phyloP scores from a whole-genome alignment of 2,888 invertebrate genomes.

The Clanis bilineata region DNA sequence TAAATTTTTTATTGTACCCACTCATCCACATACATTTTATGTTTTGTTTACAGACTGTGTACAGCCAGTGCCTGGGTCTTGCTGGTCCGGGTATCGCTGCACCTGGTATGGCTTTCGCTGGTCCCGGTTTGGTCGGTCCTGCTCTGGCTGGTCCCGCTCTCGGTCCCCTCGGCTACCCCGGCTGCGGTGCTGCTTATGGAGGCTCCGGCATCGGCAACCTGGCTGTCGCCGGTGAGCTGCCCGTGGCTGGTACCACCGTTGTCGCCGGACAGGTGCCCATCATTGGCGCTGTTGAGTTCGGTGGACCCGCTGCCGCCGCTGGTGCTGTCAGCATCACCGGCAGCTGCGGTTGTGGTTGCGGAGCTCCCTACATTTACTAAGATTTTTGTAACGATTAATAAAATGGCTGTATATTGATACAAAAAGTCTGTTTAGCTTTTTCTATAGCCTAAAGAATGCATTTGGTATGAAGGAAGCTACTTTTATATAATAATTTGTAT shows the following conservation, averaged over 20 bases:
- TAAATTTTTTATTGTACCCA: too few species aligned
- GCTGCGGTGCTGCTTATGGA: constrained; percentile 19
- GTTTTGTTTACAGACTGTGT: constrained; percentile 6
- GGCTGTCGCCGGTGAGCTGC: constrained; percentile 33
- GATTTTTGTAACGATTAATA: neutral
- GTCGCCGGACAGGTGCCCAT: constrained; percentile 18
- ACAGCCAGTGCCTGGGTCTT: constrained; percentile 10
- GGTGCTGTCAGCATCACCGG: constrained; percentile 22
- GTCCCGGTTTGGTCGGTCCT: neutral
- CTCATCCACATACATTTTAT: too few species aligned
- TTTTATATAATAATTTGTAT: too few species aligned
- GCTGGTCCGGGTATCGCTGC: neutral
- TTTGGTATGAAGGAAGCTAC: too few species aligned
- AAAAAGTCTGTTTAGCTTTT: neutral
- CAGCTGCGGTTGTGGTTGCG: constrained; percentile 28
- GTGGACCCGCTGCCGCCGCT: constrained; percentile 26
- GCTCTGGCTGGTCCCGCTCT: neutral
- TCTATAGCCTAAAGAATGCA: too few species aligned
- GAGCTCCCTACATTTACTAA: constrained; percentile 7
- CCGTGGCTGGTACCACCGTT: constrained; percentile 32
- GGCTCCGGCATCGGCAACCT: constrained; percentile 30
- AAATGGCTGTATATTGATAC: neutral
- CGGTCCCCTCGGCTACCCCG: constrained; percentile 22
- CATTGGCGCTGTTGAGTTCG: constrained; percentile 25
- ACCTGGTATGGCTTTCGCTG: neutral